A percentile compares a stretch with the other conserved stretches of the same genome.
phyloP scores from a whole-genome alignment of 2,113 vertebrate species.

The Galeopterus variegatus region DNA sequence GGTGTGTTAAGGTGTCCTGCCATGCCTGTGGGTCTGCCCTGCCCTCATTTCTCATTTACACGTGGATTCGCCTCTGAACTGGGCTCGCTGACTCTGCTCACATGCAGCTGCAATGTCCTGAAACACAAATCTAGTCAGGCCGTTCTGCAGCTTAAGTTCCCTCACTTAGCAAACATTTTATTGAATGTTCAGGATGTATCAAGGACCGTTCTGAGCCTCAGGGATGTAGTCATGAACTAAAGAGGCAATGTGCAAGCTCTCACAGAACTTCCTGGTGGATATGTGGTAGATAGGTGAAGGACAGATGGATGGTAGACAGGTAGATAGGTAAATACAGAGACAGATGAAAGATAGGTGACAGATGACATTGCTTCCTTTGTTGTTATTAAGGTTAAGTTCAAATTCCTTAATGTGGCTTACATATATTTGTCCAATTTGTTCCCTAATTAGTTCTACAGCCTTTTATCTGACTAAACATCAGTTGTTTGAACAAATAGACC shows the following conservation, averaged over 20 bases:
- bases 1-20: background rate
- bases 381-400: background rate
- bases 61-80: fast-evolving
- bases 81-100: background rate
- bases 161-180: background rate
- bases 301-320: background rate
- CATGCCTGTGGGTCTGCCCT: background rate
- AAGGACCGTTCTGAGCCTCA: background rate
- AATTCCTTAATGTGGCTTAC: background rate
- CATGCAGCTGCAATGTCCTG: background rate
- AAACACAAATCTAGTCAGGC: background rate
- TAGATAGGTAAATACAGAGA: too few relatives aligned
- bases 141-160: background rate
- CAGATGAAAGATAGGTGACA: background rate
- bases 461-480: background rate
- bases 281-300: background rate
- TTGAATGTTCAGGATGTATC: background rate
- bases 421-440: background rate
- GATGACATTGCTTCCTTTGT: background rate
- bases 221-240: background rate
- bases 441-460: background rate
- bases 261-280: background rate
- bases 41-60: background rate
- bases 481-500: background rate
- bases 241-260: background rate